phyloP scores from a whole-genome alignment of 2,113 vertebrate species.

The Antennarius striatus region DNA sequence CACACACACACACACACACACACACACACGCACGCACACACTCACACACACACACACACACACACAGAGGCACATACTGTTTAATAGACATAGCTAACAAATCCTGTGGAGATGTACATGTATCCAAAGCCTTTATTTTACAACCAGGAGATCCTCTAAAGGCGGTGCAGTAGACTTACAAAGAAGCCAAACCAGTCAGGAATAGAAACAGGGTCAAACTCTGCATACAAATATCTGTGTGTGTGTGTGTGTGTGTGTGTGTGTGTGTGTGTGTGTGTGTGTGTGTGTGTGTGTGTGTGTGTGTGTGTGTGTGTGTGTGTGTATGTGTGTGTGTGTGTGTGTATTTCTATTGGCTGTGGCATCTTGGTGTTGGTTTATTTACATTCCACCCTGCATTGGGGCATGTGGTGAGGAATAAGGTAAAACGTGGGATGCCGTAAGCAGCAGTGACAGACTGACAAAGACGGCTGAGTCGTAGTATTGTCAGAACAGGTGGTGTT shows the following conservation, averaged over 20 bases:
- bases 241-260: not conserved
- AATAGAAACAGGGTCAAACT: slow-evolving; percentile 60
- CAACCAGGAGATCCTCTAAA: slow-evolving; percentile 50
- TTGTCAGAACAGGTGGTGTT: not conserved
- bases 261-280: slow-evolving; percentile 12
- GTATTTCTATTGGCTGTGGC: slow-evolving; percentile 6
- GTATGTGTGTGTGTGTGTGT: slow-evolving; percentile 1
- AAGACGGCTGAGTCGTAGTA: not conserved
- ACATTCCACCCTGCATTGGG: slow-evolving; percentile 52
- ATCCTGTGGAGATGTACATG: slow-evolving; percentile 68
- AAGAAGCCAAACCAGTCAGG: slow-evolving; percentile 49
- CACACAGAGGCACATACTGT: slow-evolving; percentile 36
- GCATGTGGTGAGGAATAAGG: slow-evolving; percentile 30
- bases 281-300: not conserved
- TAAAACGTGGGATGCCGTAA: slow-evolving; percentile 45
- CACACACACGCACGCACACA: slow-evolving; percentile 13
- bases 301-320: not conserved
- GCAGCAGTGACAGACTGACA: slow-evolving; percentile 26
- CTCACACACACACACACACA: slow-evolving; percentile 8
- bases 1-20: slow-evolving; percentile 22
- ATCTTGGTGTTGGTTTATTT: slow-evolving; percentile 49
- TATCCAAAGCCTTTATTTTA: slow-evolving; percentile 63
- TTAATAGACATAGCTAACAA: slow-evolving; percentile 66
- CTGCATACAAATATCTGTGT: slow-evolving; percentile 50
- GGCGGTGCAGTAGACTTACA: slow-evolving; percentile 35